Percentiles rank a stretch among this genome's conserved stretches.
phyloP scores from a whole-genome alignment of 2,113 vertebrate species.

The Zosterops pallidus region DNA sequence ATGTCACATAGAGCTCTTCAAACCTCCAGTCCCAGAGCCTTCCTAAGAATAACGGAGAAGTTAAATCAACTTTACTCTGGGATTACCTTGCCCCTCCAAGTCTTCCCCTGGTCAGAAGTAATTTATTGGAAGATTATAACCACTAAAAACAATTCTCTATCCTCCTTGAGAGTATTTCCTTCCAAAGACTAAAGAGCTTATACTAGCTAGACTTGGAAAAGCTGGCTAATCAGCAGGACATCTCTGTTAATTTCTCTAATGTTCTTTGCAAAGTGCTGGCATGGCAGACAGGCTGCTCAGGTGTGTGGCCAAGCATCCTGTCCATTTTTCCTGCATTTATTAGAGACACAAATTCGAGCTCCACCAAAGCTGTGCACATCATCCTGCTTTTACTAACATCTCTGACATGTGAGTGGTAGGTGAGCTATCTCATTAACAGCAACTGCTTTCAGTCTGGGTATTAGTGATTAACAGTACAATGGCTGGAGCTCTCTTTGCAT shows the following conservation, averaged over 20 bases:
- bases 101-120: conserved; percentile 56
- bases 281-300: not conserved
- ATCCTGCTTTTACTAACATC: not conserved
- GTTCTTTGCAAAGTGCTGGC: conserved; percentile 41
- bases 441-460: not conserved
- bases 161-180: conserved; percentile 57
- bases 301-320: not conserved
- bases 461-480: conserved; percentile 19
- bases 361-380: not conserved
- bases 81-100: conserved; percentile 61
- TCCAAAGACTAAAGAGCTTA: conserved; percentile 63
- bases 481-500: not conserved
- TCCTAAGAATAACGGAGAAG: conserved; percentile 38
- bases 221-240: conserved; percentile 58
- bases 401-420: not conserved
- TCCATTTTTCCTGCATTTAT: not conserved
- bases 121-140: conserved; percentile 72
- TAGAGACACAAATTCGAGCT: conserved; percentile 6
- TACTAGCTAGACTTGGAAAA: conserved; percentile 52
- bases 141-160: conserved; percentile 69
- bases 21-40: conserved; percentile 24
- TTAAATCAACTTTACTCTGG: conserved; percentile 68
- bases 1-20: not conserved
- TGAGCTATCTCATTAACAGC: conserved; percentile 15
- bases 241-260: conserved; percentile 46